Evolutionary conservation across 2,888 invertebrate genomes (phyloP), one percentile per base, ranked within the genome.

Genomic region (Trisateles emortualis): DNA sequence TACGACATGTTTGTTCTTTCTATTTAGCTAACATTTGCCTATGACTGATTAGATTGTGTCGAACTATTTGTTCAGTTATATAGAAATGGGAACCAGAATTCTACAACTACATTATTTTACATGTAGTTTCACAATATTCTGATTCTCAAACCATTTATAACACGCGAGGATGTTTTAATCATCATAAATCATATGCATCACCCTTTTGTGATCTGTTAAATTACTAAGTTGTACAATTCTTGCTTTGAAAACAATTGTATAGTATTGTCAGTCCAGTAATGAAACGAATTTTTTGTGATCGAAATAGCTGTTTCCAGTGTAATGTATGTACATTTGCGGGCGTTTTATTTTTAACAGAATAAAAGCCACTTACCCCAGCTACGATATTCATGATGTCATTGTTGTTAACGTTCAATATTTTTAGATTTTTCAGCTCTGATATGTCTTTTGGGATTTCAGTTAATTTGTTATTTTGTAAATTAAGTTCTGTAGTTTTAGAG

Each of bases 401-500:
- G 51, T 87, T 76, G 48, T 86, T 81, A 48, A 82, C 84, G 64
- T 89, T 86, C 49, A 92, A 72, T 50, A 83, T 72, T 78, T 84
- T 86, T 38, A 92, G 78, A 41, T 84, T 80, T 59, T 86, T 88
- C 29, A 92, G 61, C 11, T 63, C 51, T 1, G 90, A 83, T 52
- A 92, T 69, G 16, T 81, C 80, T 61, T 87, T 89, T 2, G 92
- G 88, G 60, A 93, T 86, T 67, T 81, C 81, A 16, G 84, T 86
- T 45, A 93, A 68, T 70, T 88, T 84, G 59, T 93, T 93, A 39
- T 91, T 87, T 65, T 90, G 86, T 58, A 93, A 66, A 62, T 88
- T 86, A 16, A 93, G 71, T 38, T 73, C 79, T 1, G 88, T 89
- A 8, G 88, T 88, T 61, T 78, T 85, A 5, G 79, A 55, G 60